Evolutionary conservation across 2,888 invertebrate genomes (phyloP), one percentile per base, ranked within the genome.

Genomic region (Lissonota sp.): DNA sequence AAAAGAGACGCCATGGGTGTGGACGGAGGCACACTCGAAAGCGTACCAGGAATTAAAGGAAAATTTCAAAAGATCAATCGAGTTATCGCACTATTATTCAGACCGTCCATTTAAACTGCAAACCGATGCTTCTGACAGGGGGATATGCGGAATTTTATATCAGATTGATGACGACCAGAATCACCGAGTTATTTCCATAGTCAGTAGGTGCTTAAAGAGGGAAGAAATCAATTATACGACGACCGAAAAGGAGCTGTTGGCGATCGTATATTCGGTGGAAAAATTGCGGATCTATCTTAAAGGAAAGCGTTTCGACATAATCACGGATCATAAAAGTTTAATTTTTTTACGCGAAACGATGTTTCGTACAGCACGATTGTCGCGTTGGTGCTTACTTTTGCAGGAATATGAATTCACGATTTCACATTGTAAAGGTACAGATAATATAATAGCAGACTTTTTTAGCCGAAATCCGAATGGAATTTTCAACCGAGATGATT

Each of bases 371-470:
- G 8, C 62, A 7, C 42, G 62, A 5, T 12, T 62, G 4, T 26
- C 42, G 6, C 12, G 62, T 42, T 62, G 62, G 62, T 42, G 62
- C 7, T 12, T 62, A 0, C 12, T 12, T 42, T 12, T 62, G 6
- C 62, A 44, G 7, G 42, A 62, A 62, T 62, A 62, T 5, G 42
- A 12, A 1, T 62, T 62, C 12, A 6, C 2, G 6, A 42, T 62
- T 42, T 14, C 42, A 0, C 42, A 62, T 6, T 62, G 62, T 63
- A 71, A 58, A 5, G 89, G 87, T 0, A 57, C 12, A 0, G 84
- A 87, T 0, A 88, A 88, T 67, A 14, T 85, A 0, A 82, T 62
- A 6, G 62, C 62, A 0, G 86, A 89, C 75, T 75, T 84, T 3
- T 73, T 88, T 6, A 88, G 87, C 3, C 55, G 88, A 4, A 84